A percentile compares a stretch with the other conserved stretches of the same genome.
Conservation (phyloP, 2,888 invertebrate genomes). For the Sceliomorpha sp. region DNA sequence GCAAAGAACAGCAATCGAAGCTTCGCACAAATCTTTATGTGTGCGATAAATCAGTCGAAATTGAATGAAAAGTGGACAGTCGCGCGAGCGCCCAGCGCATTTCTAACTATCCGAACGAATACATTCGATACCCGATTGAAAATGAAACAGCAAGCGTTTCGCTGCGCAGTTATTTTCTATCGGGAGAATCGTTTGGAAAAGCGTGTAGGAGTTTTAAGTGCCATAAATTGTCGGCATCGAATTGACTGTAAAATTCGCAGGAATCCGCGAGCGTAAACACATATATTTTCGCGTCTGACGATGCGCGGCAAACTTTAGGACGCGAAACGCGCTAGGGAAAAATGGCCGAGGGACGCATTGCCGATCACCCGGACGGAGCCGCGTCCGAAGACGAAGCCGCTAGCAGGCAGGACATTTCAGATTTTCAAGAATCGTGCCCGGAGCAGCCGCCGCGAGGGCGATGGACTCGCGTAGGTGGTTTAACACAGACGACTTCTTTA, state of each 20-base stretch:
- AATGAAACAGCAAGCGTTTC: constrained; percentile 11
- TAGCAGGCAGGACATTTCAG: constrained; percentile 35
- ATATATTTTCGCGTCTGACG: constrained; percentile 37
- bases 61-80: not conserved
- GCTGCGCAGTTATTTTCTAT: constrained; percentile 28
- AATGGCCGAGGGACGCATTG: constrained; percentile 19
- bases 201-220: constrained; percentile 36
- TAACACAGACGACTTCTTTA: constrained; percentile 60
- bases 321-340: constrained; percentile 25
- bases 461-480: constrained; percentile 58
- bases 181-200: constrained; percentile 21
- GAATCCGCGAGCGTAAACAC: constrained; percentile 22
- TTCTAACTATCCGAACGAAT: constrained; percentile 10
- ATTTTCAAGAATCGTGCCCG: constrained; percentile 48
- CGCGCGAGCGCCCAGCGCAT: constrained; percentile 2
- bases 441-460: constrained; percentile 40
- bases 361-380: not conserved
- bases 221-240: constrained; percentile 34
- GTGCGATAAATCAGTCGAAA: not conserved
- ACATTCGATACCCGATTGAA: constrained; percentile 22
- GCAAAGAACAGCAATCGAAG: too few relatives aligned
- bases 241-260: constrained; percentile 34
- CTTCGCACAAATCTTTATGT: too few relatives aligned
- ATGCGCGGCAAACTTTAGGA: constrained; percentile 25
- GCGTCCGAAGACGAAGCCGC: not conserved